Evolutionary conservation across 2,888 invertebrate species (phyloP), one percentile per base, ranked within the genome.

Genomic region (Rhingia campestris): DNA sequence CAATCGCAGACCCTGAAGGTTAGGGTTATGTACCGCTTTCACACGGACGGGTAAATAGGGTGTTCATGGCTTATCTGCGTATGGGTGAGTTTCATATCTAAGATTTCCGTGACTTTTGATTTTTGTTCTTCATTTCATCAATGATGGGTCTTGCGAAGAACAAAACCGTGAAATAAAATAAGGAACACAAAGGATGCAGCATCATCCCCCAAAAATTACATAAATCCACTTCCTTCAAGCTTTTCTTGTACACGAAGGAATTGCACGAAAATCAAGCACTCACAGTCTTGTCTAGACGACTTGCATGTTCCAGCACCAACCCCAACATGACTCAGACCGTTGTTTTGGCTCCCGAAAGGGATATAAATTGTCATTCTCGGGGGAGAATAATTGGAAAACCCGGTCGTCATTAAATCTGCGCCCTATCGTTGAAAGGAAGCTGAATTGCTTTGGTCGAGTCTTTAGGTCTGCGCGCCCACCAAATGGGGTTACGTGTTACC

Each of bases 351-450:
- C 35, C 39, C 5, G 22, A 53, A 61, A 56, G 70, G 70, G 70
- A 79, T 56, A 80, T 80, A 84, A 80, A 80, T 80, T 74, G 79
- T 80, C 74, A 51, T 84, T 80, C 66, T 66, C 70, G 47, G 70
- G 84, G 79, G 79, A 80, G 70, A 84, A 79, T 79, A 84, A 84
- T 84, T 84, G 82, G 79, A 84, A 84, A 84, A 75, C 66, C 79
- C 79, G 79, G 74, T 69, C 74, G 79, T 70, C 74, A 84, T 84
- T 84, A 84, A 74, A 84, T 84, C 64, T 70, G 70, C 54, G 56
- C 63, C n/a, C 22, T 49, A 9, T 47, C 59, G 56, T 47, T 12
- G 58, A 41, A 70, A 41, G 75, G 45, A 81, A 22, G 22, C 22
- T 1, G 22, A 70, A 81, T 76, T 47, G 49, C 49, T 61, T 63